Base-by-base conservation (phyloP, 2,113 vertebrate genomes). In the Choloepus hoffmanni region DNA sequence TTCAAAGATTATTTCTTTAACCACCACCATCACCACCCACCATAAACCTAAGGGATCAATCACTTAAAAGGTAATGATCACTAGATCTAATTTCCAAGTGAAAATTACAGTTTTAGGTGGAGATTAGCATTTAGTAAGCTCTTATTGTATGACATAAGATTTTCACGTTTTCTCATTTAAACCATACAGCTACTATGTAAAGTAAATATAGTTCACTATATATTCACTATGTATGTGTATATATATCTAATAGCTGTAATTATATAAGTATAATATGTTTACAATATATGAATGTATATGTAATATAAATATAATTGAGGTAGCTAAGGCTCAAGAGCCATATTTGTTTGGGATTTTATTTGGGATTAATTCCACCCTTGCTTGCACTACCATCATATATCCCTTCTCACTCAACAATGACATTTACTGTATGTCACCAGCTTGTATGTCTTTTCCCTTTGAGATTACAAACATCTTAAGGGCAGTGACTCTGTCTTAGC, bases 31-130 rank as follows among this genome's bases (percentile, higher is more conserved):
- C 12, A 1, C 26, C n/a, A 58, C 43, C 63, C 93, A 10, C 58
- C 70, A 24, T 60, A 82, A 92, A 53, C 18, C 28, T 68, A 40
- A 36, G 24, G 53, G 53, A 13, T 70, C 7, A 43, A 45, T 63
- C 53, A 88, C 4, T 48, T 23, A 53, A 77, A 95, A 90, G 30
- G 15, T 7, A 92, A 14, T 63, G 2, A 72, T 65, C 33, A 53
- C 77, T 85, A 74, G 43, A 85, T 70, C 74, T 81, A 0, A 81
- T 92, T 53, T 72, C 48, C n/a, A 90, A 92, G 36, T 43, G 81
- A 83, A 94, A 77, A 58, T 26, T 79, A 78, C 5, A 77, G 53
- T 48, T 92, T 77, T 50, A 10, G 23, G 23, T 55, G 7, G 23
- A 48, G 77, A 88, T 82, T 72, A 60, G 30, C 60, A 62, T 53